phyloP scores from a whole-genome alignment of 53 echinoderm and acorn worm species.

The Apostichopus leukothele region DNA sequence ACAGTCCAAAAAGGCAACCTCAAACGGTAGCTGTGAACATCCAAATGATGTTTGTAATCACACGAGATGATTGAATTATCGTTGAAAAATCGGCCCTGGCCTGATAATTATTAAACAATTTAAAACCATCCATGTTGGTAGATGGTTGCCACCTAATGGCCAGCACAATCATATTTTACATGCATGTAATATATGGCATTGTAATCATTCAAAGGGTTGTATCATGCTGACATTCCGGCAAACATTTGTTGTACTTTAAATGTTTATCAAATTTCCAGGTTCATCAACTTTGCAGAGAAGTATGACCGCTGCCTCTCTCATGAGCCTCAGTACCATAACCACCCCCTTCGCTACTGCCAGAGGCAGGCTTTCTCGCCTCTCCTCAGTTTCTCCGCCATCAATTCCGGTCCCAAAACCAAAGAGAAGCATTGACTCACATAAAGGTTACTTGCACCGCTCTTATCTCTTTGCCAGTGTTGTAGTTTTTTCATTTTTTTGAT shows the following conservation, averaged over 20 bases:
- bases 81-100: too few relatives aligned
- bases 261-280: conserved; percentile 36
- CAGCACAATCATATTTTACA: too few relatives aligned
- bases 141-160: too few relatives aligned
- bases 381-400: conserved; percentile 9
- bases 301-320: conserved; percentile 42
- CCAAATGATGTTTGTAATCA: too few relatives aligned
- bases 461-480: not conserved
- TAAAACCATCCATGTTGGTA: too few relatives aligned
- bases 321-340: conserved; percentile 29
- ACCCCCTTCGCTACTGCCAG: conserved; percentile 6
- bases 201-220: too few relatives aligned
- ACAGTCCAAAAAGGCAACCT: too few relatives aligned
- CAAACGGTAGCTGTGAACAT: too few relatives aligned
- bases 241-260: not conserved
- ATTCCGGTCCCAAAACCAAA: conserved; percentile 28
- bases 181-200: too few relatives aligned
- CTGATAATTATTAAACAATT: too few relatives aligned
- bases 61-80: too few relatives aligned
- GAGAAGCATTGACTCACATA: conserved; percentile 1
- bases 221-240: not conserved
- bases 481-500: not conserved
- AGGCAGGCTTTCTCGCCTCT: conserved; percentile 15
- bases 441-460: conserved; percentile 1
- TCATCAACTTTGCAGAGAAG: conserved; percentile 20